Evolutionary conservation across 2,797 vertebrate genomes (phyloP), one percentile per base, ranked within the genome.

Genomic region (Calcarius lapponicus): DNA sequence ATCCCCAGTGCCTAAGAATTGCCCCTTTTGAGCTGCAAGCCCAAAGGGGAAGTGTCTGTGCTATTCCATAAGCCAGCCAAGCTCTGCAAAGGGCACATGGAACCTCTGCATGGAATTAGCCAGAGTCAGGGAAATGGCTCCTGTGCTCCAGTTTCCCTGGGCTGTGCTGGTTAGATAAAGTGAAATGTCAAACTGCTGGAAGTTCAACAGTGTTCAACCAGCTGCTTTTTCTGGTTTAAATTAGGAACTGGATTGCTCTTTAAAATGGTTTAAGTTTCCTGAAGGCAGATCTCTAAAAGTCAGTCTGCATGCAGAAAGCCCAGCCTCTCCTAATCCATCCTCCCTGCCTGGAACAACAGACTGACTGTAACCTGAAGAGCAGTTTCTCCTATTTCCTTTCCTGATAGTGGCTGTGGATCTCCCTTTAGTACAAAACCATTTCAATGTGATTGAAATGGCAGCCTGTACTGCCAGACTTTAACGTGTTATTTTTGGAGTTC

Each of bases 171-270:
- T 88, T 88, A 72, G 86, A 65, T 85, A 82, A 88, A 93, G 82
- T 40, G 15, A 29, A 42, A 71, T 86, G 73, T 84, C 60, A 73
- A 54, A 38, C 58, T 74, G 74, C 43, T 94, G 75, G 48, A 56
- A 71, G 69, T 85, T 95, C 34, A 69, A 42, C 61, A 43, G 80
- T 56, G 21, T 54, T 90, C 83, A 69, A 9, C 53, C 7, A 9
- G 45, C 74, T 92, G 66, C 34, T 82, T 96, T 92, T 91, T 83
- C 73, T 74, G 70, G 72, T 94, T 70, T 28, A 93, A 95, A 93
- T 95, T 42, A 86, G 71, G 65, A 95, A 36, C 60, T 91, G 70
- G 64, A 48, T 48, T 47, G 24, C 32, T 83, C 45, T 94, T 88
- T 84, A 60, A 57, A 90, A 64, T 73, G 62, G 51, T 88, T 94